Evolutionary conservation across 1,140 invertebrate species (phyloP).

Genomic region (Chironomus tepperi): DNA sequence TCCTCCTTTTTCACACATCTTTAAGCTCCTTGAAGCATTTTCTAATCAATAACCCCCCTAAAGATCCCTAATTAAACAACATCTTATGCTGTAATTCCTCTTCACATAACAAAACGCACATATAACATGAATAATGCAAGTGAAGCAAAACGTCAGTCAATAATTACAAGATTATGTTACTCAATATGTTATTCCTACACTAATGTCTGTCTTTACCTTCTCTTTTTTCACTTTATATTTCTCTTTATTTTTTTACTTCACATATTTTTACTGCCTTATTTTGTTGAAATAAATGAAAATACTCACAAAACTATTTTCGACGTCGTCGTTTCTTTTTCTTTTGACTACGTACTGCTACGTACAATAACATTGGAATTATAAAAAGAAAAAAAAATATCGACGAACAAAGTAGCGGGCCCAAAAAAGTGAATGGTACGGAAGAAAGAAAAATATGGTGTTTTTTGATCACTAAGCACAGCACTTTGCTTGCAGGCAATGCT

Average conservation of each 20-base stretch:
- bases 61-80: too few species aligned
- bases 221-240: too few species aligned
- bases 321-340: background rate
- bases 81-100: background rate
- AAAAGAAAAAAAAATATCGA: background rate
- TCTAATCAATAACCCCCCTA: too few species aligned
- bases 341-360: too few species aligned
- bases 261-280: too few species aligned
- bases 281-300: too few species aligned
- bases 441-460: background rate
- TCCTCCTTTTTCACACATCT: background rate
- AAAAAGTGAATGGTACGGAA: constrained; percentile 1
- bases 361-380: background rate
- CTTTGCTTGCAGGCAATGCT: background rate
- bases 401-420: background rate
- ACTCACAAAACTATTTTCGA: too few species aligned
- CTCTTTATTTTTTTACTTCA: too few species aligned
- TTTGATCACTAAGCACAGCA: background rate
- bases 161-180: constrained; percentile 14
- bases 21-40: background rate
- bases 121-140: background rate
- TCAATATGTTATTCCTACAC: background rate
- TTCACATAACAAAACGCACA: background rate
- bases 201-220: too few species aligned
- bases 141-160: constrained; percentile 3